Percentiles rank a stretch among this genome's conserved stretches.
phyloP scores from a whole-genome alignment of 2,113 vertebrate genomes.

The Pseudorectes ferrugineus region DNA sequence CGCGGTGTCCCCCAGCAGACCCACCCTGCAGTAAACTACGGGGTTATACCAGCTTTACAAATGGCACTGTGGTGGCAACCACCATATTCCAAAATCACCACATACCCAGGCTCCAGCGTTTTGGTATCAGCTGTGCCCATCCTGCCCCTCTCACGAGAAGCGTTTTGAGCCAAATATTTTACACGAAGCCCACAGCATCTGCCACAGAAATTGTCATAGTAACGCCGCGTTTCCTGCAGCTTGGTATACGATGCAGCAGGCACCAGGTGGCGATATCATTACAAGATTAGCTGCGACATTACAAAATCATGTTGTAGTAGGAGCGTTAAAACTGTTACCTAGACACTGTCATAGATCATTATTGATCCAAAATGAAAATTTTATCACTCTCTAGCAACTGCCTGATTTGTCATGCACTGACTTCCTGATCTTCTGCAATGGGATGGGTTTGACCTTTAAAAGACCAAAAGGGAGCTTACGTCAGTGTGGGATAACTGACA shows the following conservation, averaged over 20 bases:
- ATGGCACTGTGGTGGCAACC: background rate
- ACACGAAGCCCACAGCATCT: background rate
- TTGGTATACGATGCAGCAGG: background rate
- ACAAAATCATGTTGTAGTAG: background rate
- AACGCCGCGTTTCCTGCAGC: background rate
- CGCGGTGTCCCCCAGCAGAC: background rate
- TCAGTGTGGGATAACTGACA: background rate
- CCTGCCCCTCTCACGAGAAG: background rate
- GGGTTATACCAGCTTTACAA: background rate
- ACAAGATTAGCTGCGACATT: background rate
- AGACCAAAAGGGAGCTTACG: background rate
- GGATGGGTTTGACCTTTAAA: background rate
- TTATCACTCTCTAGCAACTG: background rate
- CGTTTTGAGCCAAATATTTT: background rate
- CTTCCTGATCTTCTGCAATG: background rate
- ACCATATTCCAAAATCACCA: background rate
- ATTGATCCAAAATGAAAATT: background rate
- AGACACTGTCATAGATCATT: background rate
- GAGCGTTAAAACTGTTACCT: background rate
- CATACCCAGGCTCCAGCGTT: background rate
- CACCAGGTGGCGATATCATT: conserved; percentile 52
- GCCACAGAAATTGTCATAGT: background rate
- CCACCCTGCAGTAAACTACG: background rate
- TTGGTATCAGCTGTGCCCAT: background rate
- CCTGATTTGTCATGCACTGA: background rate